Conservation (phyloP, 2,888 invertebrate genomes). For the Horisme vitalbata region DNA sequence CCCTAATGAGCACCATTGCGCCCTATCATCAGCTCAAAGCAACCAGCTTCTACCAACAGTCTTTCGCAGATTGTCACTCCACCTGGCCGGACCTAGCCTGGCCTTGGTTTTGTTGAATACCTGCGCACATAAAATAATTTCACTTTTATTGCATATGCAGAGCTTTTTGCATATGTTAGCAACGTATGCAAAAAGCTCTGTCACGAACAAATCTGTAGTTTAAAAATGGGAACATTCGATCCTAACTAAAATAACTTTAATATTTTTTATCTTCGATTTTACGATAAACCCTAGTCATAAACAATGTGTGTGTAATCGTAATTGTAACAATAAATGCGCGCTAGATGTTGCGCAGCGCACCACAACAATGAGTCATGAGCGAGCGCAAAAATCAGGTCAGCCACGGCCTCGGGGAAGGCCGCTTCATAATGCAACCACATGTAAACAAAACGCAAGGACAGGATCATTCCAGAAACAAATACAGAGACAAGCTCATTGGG, state of each 20-base stretch:
- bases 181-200: too few species aligned
- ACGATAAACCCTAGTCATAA: slow-evolving; percentile 33
- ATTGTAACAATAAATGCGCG: slow-evolving; percentile 30
- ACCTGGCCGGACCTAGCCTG: too few species aligned
- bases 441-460: slow-evolving; percentile 24
- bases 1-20: too few species aligned
- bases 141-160: too few species aligned
- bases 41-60: too few species aligned
- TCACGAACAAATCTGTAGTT: not conserved
- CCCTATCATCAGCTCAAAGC: too few species aligned
- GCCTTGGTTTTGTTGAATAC: too few species aligned
- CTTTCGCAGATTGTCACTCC: too few species aligned
- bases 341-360: slow-evolving; percentile 39
- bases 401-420: slow-evolving; percentile 68
- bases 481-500: too few species aligned
- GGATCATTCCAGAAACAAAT: not conserved
- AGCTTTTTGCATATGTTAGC: too few species aligned
- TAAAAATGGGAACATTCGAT: not conserved
- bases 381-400: slow-evolving; percentile 66
- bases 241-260: slow-evolving; percentile 27
- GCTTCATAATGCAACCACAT: slow-evolving; percentile 31
- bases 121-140: too few species aligned
- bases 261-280: slow-evolving; percentile 23
- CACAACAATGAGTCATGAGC: slow-evolving; percentile 67
- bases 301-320: slow-evolving; percentile 26